Percentiles rank a stretch among this genome's conserved stretches.
Evolutionary conservation across 1,140 invertebrate species (phyloP).

Genomic region (Zaprionus africanus): DNA sequence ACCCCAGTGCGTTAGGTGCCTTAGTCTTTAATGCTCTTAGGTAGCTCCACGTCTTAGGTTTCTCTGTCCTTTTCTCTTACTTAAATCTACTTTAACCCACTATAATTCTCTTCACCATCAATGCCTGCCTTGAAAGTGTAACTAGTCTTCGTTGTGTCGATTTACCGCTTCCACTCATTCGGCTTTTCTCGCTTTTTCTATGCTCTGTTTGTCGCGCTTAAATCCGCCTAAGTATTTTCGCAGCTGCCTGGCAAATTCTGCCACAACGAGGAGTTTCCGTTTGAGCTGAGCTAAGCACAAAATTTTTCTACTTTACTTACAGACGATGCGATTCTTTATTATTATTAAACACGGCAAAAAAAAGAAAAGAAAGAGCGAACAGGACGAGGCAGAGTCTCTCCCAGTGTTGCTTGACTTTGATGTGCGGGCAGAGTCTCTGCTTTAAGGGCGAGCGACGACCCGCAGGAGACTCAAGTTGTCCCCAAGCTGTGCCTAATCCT

Average conservation of each 20-base stretch:
- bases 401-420: conserved; percentile 49
- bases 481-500: conserved; percentile 46
- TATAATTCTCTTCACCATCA: neutral
- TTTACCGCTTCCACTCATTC: conserved; percentile 16
- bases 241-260: conserved; percentile 55
- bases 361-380: conserved; percentile 13
- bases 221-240: conserved; percentile 78
- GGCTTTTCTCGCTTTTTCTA: conserved; percentile 22
- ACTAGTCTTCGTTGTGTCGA: neutral
- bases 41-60: too few relatives aligned
- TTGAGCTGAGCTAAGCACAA: conserved; percentile 81
- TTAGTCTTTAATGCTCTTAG: too few relatives aligned
- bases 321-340: conserved; percentile 65
- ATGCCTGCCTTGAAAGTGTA: conserved; percentile 18
- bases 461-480: conserved; percentile 1
- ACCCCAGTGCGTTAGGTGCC: too few relatives aligned
- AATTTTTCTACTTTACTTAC: conserved; percentile 77
- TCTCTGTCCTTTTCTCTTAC: too few relatives aligned
- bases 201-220: conserved; percentile 75
- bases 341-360: conserved; percentile 70
- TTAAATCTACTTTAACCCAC: neutral
- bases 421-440: conserved; percentile 42
- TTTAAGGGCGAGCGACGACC: conserved; percentile 1
- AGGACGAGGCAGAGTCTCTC: neutral
- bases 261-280: conserved; percentile 76